Evolutionary conservation across 1,140 invertebrate species (phyloP).

Genomic region (Drosophila ogumai): DNA sequence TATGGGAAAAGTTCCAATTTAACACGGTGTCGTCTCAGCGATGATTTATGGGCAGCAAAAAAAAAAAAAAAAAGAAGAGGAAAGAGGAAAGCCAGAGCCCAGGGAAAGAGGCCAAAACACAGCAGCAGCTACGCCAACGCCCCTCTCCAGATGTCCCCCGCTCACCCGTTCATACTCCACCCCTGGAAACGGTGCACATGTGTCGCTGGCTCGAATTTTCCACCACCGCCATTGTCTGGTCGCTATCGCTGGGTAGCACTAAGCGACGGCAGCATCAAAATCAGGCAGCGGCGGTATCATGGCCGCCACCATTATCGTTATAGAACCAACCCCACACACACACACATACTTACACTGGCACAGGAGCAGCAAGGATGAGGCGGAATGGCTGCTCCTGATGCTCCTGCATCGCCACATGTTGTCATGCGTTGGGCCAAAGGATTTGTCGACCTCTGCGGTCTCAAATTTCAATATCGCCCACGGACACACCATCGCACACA

Average conservation of each 20-base stretch:
- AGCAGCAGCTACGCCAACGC: conserved; percentile 57
- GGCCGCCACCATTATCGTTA: conserved; percentile 66
- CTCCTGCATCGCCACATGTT: conserved; percentile 55
- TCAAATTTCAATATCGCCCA: conserved; percentile 67
- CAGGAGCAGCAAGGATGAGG: conserved; percentile 19
- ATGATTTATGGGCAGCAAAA: conserved; percentile 74
- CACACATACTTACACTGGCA: background rate
- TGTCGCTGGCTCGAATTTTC: conserved; percentile 42
- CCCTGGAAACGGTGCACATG: conserved; percentile 40
- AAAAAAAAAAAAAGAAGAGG: background rate
- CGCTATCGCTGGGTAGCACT: conserved; percentile 58
- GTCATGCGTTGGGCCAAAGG: conserved; percentile 48
- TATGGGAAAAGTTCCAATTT: conserved; percentile 83
- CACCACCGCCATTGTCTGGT: conserved; percentile 52
- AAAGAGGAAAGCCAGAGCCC: conserved; percentile 7
- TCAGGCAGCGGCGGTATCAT: conserved; percentile 59
- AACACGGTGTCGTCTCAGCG: conserved; percentile 80
- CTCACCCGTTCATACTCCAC: background rate
- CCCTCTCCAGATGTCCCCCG: background rate
- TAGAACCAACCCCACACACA: conserved; percentile 49
- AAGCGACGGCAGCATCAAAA: conserved; percentile 55
- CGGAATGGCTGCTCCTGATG: conserved; percentile 51
- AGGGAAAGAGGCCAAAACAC: conserved; percentile 68
- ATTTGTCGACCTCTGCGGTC: conserved; percentile 55
- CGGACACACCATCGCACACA: conserved; percentile 32